A percentile compares a stretch with the other conserved stretches of the same genome.
phyloP scores from a whole-genome alignment of 2,888 invertebrate species.

The Conistra vaccinii region DNA sequence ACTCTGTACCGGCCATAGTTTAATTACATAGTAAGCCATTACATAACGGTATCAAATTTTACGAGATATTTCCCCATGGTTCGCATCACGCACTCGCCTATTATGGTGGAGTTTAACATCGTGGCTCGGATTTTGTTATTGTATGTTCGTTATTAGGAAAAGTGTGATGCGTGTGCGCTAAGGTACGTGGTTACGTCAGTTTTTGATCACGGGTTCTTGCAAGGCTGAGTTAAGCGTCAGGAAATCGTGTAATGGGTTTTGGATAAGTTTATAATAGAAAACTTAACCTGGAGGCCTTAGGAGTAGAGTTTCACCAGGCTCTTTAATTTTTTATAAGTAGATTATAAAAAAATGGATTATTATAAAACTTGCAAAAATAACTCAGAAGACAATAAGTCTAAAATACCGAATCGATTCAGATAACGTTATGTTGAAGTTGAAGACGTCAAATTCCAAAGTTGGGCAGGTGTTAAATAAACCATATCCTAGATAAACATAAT shows the following conservation, averaged over 20 bases:
- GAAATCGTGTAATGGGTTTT: too few species aligned
- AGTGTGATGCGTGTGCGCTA: background rate
- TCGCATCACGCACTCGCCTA: constrained; percentile 2
- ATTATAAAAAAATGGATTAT: too few species aligned
- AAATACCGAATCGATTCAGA: background rate
- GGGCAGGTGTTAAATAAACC: background rate
- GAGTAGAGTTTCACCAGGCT: too few species aligned
- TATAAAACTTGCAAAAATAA: too few species aligned
- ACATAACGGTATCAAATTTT: constrained; percentile 51
- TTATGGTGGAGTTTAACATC: constrained; percentile 11
- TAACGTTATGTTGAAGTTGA: background rate
- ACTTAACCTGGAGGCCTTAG: too few species aligned
- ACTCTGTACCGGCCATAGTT: constrained; percentile 39
- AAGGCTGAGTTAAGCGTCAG: background rate
- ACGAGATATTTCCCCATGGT: constrained; percentile 31
- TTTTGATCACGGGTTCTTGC: background rate
- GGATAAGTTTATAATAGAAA: too few species aligned
- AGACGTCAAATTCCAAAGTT: background rate
- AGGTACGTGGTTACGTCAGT: constrained; percentile 22
- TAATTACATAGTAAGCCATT: constrained; percentile 40
- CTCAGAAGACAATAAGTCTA: too few species aligned
- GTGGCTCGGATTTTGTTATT: constrained; percentile 26
- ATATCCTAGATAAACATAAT: background rate
- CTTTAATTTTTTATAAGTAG: too few species aligned
- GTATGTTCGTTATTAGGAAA: constrained; percentile 15